phyloP scores from a whole-genome alignment of 2,888 invertebrate genomes.

The Apotomis betuletana region DNA sequence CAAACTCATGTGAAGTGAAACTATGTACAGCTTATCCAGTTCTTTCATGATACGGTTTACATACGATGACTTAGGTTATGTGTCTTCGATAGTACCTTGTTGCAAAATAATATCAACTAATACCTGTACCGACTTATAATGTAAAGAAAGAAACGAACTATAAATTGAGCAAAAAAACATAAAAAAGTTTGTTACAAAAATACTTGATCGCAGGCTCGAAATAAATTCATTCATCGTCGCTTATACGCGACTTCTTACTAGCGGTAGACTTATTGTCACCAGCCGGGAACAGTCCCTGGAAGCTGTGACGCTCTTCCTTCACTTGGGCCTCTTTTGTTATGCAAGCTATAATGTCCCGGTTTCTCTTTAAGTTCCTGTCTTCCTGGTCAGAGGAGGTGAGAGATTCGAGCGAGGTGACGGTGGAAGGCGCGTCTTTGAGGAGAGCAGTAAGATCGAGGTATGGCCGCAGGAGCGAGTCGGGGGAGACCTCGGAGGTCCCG shows the following conservation, averaged over 20 bases:
- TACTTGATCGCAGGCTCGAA: conserved; percentile 8
- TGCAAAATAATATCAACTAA: too few species aligned
- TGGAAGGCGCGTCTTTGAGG: conserved; percentile 62
- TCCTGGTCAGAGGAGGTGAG: conserved; percentile 66
- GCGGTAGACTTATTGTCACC: conserved; percentile 57
- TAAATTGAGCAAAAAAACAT: conserved; percentile 27
- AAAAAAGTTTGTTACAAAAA: conserved; percentile 14
- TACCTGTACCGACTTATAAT: too few species aligned
- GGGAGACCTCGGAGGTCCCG: conserved; percentile 32
- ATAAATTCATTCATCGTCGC: conserved; percentile 38
- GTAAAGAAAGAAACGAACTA: too few species aligned
- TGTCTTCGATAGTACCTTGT: too few species aligned
- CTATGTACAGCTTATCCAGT: too few species aligned
- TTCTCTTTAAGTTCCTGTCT: conserved; percentile 62
- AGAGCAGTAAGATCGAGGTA: conserved; percentile 63
- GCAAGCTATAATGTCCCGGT: conserved; percentile 56
- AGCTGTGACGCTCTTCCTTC: conserved; percentile 64
- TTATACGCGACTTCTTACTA: conserved; percentile 62
- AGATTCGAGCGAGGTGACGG: conserved; percentile 84
- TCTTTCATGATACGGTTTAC: too few species aligned
- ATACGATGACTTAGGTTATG: too few species aligned
- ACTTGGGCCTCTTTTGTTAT: conserved; percentile 69
- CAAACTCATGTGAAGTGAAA: too few species aligned
- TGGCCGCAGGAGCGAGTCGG: conserved; percentile 8
- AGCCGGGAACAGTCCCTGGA: conserved; percentile 63